Percentiles rank a stretch among this genome's conserved stretches.
Evolutionary conservation across 1,140 invertebrate species (phyloP).

Genomic region (Drosophila repletoides): DNA sequence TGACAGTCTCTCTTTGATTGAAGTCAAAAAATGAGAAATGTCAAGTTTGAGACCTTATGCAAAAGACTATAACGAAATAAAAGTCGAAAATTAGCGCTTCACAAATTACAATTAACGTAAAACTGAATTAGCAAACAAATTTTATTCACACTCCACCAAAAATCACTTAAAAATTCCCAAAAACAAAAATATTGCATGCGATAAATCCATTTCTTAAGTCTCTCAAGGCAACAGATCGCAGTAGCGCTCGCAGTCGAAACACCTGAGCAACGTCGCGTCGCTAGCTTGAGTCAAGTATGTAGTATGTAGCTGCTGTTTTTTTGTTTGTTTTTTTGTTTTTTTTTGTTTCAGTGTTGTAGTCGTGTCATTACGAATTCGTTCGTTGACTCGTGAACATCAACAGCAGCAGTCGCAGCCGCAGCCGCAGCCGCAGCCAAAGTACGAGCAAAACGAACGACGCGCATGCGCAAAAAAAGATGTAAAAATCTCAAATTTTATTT

Average conservation of each 20-base stretch:
- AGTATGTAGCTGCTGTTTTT: neutral
- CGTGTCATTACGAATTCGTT: conserved; percentile 78
- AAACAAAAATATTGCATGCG: conserved; percentile 47
- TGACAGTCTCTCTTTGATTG: no score
- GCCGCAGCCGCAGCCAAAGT: neutral
- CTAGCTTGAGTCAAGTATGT: conserved; percentile 17
- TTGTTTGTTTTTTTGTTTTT: no score
- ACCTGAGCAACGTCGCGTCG: conserved; percentile 15
- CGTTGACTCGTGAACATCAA: conserved; percentile 67
- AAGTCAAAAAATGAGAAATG: neutral
- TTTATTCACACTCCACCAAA: conserved; percentile 42
- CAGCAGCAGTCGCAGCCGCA: conserved; percentile 27
- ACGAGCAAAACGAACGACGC: conserved; percentile 43
- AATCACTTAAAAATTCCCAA: neutral
- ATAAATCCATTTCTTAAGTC: conserved; percentile 21
- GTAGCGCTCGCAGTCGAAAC: conserved; percentile 4
- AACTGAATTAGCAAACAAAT: conserved; percentile 17
- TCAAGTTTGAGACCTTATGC: neutral
- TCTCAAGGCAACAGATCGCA: conserved; percentile 23
- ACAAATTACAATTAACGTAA: neutral
- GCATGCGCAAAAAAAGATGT: conserved; percentile 56
- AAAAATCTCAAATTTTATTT: conserved; percentile 14
- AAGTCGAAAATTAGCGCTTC: conserved; percentile 4
- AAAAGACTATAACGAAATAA: neutral
- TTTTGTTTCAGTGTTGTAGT: conserved; percentile 24